Conservation (phyloP, 2,888 invertebrate species). For the Cremastobaeus sp. region DNA sequence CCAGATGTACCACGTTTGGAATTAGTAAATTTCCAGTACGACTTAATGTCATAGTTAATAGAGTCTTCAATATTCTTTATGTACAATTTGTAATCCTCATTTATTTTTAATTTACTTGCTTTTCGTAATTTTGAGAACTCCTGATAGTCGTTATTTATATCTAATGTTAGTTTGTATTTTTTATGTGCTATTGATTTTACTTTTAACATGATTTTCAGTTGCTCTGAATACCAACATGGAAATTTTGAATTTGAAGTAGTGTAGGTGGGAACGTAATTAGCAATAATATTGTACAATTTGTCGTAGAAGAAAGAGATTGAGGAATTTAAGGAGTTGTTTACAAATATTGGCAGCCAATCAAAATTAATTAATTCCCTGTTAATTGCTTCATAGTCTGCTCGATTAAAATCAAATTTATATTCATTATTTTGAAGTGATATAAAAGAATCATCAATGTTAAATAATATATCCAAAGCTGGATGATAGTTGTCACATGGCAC, state of each 20-base stretch:
- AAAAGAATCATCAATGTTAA: no score
- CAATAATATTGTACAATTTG: background rate
- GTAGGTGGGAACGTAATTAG: background rate
- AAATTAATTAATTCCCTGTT: background rate
- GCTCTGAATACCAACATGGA: background rate
- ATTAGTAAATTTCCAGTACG: constrained; percentile 8
- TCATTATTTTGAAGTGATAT: no score
- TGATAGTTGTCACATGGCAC: no score
- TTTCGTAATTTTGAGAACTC: no score
- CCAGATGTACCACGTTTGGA: background rate
- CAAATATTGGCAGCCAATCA: background rate
- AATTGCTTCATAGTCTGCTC: background rate
- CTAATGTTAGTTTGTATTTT: constrained; percentile 1
- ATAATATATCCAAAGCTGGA: no score
- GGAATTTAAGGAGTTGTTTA: background rate
- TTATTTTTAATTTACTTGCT: no score
- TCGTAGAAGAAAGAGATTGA: no score
- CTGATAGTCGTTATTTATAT: no score
- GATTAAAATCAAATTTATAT: constrained; percentile 2
- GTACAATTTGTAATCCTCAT: background rate
- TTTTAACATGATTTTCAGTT: background rate
- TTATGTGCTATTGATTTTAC: background rate
- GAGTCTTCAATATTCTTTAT: background rate
- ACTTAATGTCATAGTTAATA: background rate
- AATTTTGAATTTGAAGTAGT: background rate